Evolutionary conservation across 2,797 vertebrate genomes (phyloP).

Genomic region (Aeoliscus strigatus): DNA sequence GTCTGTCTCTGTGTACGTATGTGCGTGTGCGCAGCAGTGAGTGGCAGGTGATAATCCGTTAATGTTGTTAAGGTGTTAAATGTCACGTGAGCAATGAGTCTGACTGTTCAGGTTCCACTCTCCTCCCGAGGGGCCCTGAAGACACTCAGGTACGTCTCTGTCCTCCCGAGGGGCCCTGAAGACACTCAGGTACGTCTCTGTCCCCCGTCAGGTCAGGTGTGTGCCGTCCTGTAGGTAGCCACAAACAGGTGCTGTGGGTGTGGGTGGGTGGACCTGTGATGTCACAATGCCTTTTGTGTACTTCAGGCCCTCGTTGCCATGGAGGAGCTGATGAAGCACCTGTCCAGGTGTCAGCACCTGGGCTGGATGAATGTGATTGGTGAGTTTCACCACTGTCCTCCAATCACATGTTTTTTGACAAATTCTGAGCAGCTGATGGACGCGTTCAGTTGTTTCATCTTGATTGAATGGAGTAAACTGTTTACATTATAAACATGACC

Average conservation of each 20-base stretch:
- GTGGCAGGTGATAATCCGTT: constrained; percentile 49
- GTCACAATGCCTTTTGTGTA: too few relatives aligned
- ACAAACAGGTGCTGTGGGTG: too few relatives aligned
- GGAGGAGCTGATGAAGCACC: constrained; percentile 49
- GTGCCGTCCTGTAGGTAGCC: too few relatives aligned
- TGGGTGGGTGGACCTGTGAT: too few relatives aligned
- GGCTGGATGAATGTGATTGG: constrained; percentile 71
- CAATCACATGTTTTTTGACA: too few relatives aligned
- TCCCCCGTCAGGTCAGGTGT: background rate
- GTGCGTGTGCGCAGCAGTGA: constrained; percentile 4
- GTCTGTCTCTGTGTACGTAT: constrained; percentile 5
- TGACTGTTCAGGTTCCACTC: constrained; percentile 4
- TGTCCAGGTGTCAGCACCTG: constrained; percentile 65
- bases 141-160: constrained; percentile 2
- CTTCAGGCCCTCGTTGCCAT: constrained; percentile 14
- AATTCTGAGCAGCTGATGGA: too few relatives aligned
- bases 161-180: background rate
- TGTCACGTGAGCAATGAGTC: constrained; percentile 6
- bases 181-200: background rate
- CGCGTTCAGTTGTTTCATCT: too few relatives aligned
- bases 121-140: background rate
- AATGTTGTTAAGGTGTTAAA: constrained; percentile 62
- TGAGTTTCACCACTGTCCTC: constrained; percentile 38
- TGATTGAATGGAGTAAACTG: too few relatives aligned
- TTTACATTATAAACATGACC: too few relatives aligned